phyloP scores from a whole-genome alignment of 2,113 vertebrate species.

The Ophthalmolycus amberensis region DNA sequence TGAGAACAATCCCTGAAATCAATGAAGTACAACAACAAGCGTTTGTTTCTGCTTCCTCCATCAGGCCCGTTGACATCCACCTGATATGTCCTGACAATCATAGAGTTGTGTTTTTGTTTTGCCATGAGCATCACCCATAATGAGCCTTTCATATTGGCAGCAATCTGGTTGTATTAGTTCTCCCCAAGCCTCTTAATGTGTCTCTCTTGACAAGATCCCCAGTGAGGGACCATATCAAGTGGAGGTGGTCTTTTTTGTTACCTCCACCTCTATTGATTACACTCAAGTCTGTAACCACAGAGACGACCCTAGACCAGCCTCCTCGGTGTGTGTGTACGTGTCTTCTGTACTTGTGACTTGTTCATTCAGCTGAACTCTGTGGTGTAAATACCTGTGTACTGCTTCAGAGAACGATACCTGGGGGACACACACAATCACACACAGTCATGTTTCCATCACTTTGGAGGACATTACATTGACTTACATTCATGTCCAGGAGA shows the following conservation, averaged over 20 bases:
- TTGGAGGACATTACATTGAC: too few species aligned
- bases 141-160: not conserved
- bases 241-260: not conserved
- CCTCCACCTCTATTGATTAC: constrained; percentile 12
- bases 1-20: too few species aligned
- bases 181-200: too few species aligned
- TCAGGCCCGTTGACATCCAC: not conserved
- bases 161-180: not conserved
- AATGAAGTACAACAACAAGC: too few species aligned
- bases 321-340: not conserved
- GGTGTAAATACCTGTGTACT: not conserved
- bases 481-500: too few species aligned
- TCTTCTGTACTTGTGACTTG: constrained; percentile 16
- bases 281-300: not conserved
- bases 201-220: not conserved
- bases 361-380: constrained; percentile 11
- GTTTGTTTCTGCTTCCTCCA: too few species aligned
- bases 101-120: too few species aligned
- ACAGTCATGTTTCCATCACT: too few species aligned
- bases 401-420: too few species aligned
- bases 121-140: too few species aligned
- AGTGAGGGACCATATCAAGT: constrained; percentile 9
- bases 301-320: not conserved
- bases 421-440: too few species aligned
- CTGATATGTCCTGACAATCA: too few species aligned